These are phyloP conservation scores for Panthera tigris DNA, from an alignment of 2,113 vertebrate genomes.

Conservation along the genomic window DNA sequence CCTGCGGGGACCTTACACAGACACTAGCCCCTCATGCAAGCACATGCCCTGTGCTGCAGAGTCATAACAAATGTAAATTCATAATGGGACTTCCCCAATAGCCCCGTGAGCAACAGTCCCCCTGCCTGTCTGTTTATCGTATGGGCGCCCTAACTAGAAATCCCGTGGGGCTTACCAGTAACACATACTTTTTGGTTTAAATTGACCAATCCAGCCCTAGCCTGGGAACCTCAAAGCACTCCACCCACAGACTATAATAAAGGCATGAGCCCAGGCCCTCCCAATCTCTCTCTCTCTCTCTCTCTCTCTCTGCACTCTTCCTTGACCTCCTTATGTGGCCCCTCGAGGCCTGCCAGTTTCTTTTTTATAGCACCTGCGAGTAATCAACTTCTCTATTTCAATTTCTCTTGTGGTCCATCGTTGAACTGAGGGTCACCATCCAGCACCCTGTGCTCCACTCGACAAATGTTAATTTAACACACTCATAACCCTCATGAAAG, in stretches of 20 bases:
- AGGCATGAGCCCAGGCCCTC: no score
- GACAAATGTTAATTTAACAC: background rate
- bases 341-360: accelerated
- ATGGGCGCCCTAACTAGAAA: background rate
- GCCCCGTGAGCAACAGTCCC: no score
- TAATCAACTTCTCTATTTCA: background rate
- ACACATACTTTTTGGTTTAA: background rate
- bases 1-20: no score
- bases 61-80: background rate
- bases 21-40: background rate
- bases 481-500: no score
- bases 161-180: background rate
- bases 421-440: background rate
- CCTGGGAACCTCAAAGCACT: background rate
- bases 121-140: background rate
- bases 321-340: background rate
- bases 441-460: background rate
- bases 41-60: background rate
- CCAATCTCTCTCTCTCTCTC: background rate
- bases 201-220: background rate
- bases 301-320: background rate
- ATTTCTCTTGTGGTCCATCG: background rate
- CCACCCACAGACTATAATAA: background rate
- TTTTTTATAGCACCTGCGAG: background rate
- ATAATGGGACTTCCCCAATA: background rate